Conservation (phyloP, 2,888 invertebrate species). For the Tricholauxania praeusta region DNA sequence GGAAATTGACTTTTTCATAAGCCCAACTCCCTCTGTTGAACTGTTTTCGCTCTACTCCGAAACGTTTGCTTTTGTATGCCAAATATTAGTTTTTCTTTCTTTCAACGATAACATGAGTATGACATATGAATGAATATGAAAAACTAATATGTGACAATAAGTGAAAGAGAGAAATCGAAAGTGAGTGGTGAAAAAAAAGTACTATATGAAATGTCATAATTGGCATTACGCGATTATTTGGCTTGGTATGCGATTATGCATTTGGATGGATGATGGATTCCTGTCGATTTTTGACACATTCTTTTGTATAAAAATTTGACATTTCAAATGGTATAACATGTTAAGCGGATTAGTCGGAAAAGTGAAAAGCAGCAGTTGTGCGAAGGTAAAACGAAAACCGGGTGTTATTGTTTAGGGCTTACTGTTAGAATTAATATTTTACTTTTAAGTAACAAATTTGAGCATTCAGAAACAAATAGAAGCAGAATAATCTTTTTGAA, state of each 20-base stretch:
- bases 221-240: conserved; percentile 20
- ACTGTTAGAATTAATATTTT: too few species aligned
- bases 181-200: neutral
- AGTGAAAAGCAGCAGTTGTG: too few species aligned
- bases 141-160: neutral
- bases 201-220: conserved; percentile 11
- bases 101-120: neutral
- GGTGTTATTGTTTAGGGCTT: too few species aligned
- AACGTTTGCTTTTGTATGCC: too few species aligned
- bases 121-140: conserved; percentile 18
- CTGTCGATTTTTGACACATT: conserved; percentile 15
- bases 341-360: conserved; percentile 32
- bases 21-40: neutral
- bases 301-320: conserved; percentile 22
- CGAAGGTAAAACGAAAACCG: too few species aligned
- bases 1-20: conserved; percentile 22
- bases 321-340: conserved; percentile 21
- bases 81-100: too few species aligned
- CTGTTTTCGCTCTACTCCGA: too few species aligned
- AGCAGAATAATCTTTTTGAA: too few species aligned
- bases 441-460: too few species aligned
- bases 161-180: neutral
- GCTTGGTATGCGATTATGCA: too few species aligned
- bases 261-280: conserved; percentile 6
- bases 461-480: too few species aligned